A percentile compares a stretch with the other conserved stretches of the same genome.
These are phyloP conservation scores for Rotaria macrura DNA, from an alignment of 2,888 invertebrate genomes.

Conservation along the genomic window DNA sequence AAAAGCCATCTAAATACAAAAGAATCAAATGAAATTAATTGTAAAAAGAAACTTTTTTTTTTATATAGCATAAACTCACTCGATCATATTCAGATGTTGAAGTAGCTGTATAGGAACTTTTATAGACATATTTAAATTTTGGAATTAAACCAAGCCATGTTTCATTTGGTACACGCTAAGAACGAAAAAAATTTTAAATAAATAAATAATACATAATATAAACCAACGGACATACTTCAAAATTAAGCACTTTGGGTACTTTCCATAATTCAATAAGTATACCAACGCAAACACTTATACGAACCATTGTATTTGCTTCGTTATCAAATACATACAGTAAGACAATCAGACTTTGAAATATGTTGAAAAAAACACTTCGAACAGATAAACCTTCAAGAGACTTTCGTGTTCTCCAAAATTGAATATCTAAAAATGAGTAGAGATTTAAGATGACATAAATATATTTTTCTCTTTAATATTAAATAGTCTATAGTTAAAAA, in stretches of 20 bases:
- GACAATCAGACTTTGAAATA: conserved; percentile 89
- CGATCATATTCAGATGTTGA: conserved; percentile 80
- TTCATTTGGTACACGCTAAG: conserved; percentile 54
- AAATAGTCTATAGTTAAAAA: no score
- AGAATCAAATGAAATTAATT: not conserved
- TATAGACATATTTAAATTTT: conserved; percentile 70
- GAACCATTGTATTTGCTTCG: conserved; percentile 89
- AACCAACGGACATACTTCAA: conserved; percentile 44
- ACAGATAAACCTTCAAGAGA: conserved; percentile 93
- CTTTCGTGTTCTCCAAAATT: conserved; percentile 96
- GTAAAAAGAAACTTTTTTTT: not conserved
- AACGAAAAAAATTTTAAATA: conserved; percentile 45
- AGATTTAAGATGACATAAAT: no score
- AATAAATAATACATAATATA: no score
- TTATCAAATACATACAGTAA: conserved; percentile 91
- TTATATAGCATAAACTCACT: no score
- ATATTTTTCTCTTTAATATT: no score
- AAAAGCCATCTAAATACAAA: conserved; percentile 67
- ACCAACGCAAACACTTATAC: conserved; percentile 83
- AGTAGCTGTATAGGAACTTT: conserved; percentile 88
- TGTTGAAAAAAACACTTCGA: conserved; percentile 87
- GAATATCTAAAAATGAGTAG: conserved; percentile 81
- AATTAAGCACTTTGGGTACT: conserved; percentile 70
- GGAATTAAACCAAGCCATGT: conserved; percentile 70
- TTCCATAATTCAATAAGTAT: conserved; percentile 96